phyloP scores from a whole-genome alignment of 2,797 vertebrate genomes.

The Todus mexicanus region DNA sequence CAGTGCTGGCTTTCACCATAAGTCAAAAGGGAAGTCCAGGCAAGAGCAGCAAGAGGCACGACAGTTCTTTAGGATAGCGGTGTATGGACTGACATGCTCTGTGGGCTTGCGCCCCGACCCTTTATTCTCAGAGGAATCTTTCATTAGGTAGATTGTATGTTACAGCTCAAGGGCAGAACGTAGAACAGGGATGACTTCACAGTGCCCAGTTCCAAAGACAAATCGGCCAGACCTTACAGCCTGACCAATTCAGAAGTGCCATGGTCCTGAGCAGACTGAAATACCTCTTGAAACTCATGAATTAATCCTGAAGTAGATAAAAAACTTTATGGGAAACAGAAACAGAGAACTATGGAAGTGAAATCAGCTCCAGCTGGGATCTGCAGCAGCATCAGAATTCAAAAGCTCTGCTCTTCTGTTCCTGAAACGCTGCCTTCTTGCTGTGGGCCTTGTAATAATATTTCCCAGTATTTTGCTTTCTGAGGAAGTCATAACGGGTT shows the following conservation, averaged over 20 bases:
- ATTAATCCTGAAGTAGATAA: not conserved
- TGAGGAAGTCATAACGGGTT: not conserved
- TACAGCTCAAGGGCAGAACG: not conserved
- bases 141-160: not conserved
- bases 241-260: not conserved
- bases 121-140: not conserved
- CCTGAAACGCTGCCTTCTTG: not conserved
- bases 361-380: not conserved
- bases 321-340: not conserved
- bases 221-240: not conserved
- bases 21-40: slow-evolving; percentile 3
- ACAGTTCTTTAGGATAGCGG: not conserved
- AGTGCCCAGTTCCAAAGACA: not conserved
- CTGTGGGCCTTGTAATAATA: not conserved
- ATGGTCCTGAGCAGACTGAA: not conserved
- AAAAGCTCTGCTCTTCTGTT: not conserved
- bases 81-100: not conserved
- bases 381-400: not conserved
- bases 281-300: not conserved
- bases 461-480: not conserved
- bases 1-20: slow-evolving; percentile 14
- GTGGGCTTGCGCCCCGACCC: not conserved
- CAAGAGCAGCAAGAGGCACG: not conserved
- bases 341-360: not conserved
- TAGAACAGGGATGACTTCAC: not conserved